phyloP scores from a whole-genome alignment of 2,797 vertebrate genomes.

The Sphenopsis melanotis region DNA sequence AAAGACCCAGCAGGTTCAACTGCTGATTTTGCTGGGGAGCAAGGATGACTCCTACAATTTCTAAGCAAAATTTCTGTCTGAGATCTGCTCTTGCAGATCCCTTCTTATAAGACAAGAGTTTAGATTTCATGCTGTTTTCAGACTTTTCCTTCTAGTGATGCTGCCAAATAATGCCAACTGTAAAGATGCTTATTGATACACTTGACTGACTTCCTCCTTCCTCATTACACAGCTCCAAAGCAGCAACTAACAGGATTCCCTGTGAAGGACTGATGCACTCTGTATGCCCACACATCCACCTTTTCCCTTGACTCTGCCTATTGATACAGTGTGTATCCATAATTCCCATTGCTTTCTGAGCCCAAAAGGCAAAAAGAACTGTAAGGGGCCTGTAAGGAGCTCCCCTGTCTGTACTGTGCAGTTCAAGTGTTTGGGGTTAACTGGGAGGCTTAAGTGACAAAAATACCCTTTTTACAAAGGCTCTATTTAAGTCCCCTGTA shows the following conservation, averaged over 20 bases:
- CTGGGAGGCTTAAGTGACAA: background rate
- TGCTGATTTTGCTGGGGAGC: background rate
- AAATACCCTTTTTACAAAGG: constrained; percentile 32
- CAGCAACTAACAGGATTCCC: background rate
- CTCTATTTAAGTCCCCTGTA: background rate
- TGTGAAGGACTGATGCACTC: background rate
- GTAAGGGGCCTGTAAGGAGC: background rate
- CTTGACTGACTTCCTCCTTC: background rate
- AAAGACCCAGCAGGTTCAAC: background rate
- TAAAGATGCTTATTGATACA: background rate
- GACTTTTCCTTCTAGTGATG: background rate
- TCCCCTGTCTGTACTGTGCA: background rate
- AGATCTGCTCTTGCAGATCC: background rate
- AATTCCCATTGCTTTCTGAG: background rate
- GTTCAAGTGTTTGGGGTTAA: background rate
- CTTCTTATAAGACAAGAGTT: background rate
- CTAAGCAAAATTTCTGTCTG: background rate
- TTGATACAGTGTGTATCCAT: accelerated
- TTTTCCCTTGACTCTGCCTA: background rate
- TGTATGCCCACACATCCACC: background rate
- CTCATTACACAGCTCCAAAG: background rate
- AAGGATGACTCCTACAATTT: background rate
- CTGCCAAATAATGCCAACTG: background rate
- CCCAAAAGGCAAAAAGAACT: background rate
- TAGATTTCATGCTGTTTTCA: background rate